Conservation (phyloP, 2,888 invertebrate species). For the Caenorhabditis uteleia region DNA sequence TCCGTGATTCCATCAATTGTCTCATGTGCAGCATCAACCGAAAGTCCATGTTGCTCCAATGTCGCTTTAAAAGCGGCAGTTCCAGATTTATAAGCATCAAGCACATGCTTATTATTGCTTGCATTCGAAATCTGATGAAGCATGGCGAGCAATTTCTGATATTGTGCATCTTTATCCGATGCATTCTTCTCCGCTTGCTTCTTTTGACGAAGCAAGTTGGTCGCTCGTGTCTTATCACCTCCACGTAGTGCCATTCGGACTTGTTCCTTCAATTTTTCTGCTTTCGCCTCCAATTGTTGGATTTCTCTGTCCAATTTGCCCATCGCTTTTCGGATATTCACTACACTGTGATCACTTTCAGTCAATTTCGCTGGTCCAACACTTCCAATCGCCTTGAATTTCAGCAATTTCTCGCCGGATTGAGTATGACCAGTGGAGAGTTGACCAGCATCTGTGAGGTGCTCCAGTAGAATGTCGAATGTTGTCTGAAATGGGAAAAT, state of each 20-base stretch:
- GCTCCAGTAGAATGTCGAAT: constrained; percentile 54
- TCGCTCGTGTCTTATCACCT: constrained; percentile 56
- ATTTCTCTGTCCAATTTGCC: constrained; percentile 58
- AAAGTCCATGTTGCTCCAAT: constrained; percentile 60
- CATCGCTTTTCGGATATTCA: constrained; percentile 62
- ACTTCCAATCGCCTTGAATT: constrained; percentile 59
- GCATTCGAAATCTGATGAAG: constrained; percentile 60
- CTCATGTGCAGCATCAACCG: constrained; percentile 63
- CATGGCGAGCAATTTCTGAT: constrained; percentile 58
- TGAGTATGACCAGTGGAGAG: constrained; percentile 52
- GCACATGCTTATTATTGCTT: constrained; percentile 65
- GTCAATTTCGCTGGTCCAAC: constrained; percentile 61
- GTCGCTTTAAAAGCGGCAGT: constrained; percentile 63
- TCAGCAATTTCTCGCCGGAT: constrained; percentile 61
- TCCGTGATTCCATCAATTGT: constrained; percentile 65
- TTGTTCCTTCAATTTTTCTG: constrained; percentile 52
- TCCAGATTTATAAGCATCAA: constrained; percentile 61
- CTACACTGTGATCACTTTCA: constrained; percentile 62
- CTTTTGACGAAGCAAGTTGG: constrained; percentile 52
- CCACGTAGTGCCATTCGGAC: constrained; percentile 47
- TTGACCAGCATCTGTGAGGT: constrained; percentile 48
- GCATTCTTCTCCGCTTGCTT: constrained; percentile 63
- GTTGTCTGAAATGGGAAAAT: constrained; percentile 25
- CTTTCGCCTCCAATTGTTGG: constrained; percentile 55
- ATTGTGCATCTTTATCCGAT: constrained; percentile 62